Evolutionary conservation across 2,888 invertebrate genomes (phyloP), one percentile per base, ranked within the genome.

Genomic region (Euproctis similis): DNA sequence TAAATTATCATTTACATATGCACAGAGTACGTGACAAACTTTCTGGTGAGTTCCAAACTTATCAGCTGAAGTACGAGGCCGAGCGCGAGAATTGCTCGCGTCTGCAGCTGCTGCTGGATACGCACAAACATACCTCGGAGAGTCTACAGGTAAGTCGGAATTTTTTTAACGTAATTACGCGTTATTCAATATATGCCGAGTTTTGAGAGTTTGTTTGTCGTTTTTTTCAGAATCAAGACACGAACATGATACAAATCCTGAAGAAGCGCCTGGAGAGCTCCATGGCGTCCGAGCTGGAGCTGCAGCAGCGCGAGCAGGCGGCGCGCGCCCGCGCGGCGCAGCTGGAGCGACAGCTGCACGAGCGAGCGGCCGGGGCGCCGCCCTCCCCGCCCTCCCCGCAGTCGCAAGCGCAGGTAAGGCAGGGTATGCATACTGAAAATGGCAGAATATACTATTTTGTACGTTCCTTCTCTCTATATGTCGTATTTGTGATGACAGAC

Each of bases 171-270:
- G n/a, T n/a, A n/a, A n/a, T n/a, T n/a, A n/a, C n/a, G n/a, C n/a
- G n/a, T n/a, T n/a, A n/a, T n/a, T n/a, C n/a, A n/a, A n/a, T n/a
- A n/a, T 12, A 5, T 12, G 3, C 8, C 6, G 4, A 4, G 7
- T 12, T 12, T 8, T 27, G 14, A 11, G 8, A 4, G 14, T 14
- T n/a, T 8, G 6, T 12, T 27, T n/a, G n/a, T n/a, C n/a, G n/a
- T 12, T 28, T 6, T 20, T 4, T 22, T 1, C 86, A 90, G 73
- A 84, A 87, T 12, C 89, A 90, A 61, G 90, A 91, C 62, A 87
- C 89, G 1, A 84, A 87, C 46, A 87, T 90, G 61, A 89, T 91
- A 39, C 86, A 88, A 51, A 88, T 89, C 30, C 76, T 91, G 47
- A 85, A 89, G 42, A 84, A 87, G 34, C 86, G 89, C 0, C 63